phyloP scores from a whole-genome alignment of 2,113 vertebrate genomes.

The Cyanoderma ruficeps region DNA sequence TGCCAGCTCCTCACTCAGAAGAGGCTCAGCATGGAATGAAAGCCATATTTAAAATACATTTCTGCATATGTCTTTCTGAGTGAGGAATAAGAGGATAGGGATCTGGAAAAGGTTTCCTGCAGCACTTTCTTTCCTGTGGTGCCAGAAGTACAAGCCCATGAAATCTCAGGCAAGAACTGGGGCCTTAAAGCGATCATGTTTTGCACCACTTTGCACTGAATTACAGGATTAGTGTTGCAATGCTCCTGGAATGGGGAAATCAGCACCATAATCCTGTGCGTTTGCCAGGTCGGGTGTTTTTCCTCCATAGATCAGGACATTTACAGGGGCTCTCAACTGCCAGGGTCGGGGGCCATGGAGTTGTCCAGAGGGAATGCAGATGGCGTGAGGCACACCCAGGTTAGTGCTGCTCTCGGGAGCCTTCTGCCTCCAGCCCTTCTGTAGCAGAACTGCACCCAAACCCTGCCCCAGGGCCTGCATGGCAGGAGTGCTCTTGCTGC shows the following conservation, averaged over 20 bases:
- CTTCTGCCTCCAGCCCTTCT: neutral
- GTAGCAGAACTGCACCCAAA: neutral
- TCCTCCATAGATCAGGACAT: neutral
- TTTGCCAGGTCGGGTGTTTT: neutral
- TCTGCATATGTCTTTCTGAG: neutral
- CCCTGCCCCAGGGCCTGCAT: neutral
- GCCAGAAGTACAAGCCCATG: neutral
- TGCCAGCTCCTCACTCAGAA: slow-evolving; percentile 8
- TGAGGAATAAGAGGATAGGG: neutral
- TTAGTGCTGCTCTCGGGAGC: neutral
- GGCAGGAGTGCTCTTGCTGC: neutral
- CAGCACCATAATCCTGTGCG: neutral
- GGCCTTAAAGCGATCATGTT: neutral
- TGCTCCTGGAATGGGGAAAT: neutral
- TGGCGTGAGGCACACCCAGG: fast-evolving
- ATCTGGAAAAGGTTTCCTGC: slow-evolving; percentile 20
- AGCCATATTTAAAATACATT: slow-evolving; percentile 27
- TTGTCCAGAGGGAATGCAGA: neutral
- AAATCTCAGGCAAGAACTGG: neutral
- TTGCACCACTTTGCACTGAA: neutral
- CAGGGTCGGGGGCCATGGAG: fast-evolving
- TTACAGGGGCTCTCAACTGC: neutral
- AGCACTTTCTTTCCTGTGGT: neutral
- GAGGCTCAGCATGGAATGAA: neutral
- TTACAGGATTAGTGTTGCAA: neutral